Base-by-base conservation (phyloP, 2,888 invertebrate species). In the Dicranocentrus wangi region DNA sequence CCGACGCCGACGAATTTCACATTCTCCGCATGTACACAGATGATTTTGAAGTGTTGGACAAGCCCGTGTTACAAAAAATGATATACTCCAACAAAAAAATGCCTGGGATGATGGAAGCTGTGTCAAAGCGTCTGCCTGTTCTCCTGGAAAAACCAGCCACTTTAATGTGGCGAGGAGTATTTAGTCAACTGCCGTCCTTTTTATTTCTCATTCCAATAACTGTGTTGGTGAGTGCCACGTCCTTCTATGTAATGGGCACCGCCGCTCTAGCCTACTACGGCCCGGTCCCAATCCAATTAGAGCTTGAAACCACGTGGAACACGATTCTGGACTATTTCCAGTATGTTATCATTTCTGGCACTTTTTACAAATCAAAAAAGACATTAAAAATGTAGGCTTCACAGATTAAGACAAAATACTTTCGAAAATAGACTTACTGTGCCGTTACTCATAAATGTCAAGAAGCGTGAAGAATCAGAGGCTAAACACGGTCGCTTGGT, bases 11-110 rank as follows among this genome's bases (percentile, higher is more conserved):
- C 10, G 69, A 77, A 60, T 32, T 77, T 1, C 27, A 17, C 1
- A 28, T 69, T 39, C 47, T 77, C 1, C 60, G 69, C 10, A 69
- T 77, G 77, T 47, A 77, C 51, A 61, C 61, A 1, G 77, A 77
- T 32, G 77, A 77, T 0, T 77, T 77, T 61, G 77, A 77, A 60
- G 32, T 68, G 10, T 32, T 69, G 0, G 25, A 5, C 3, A 19
- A 42, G 3, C 23, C 19, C 19, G 10, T 2, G 0, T 7, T 69
- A 3, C 60, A 77, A 15, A 58, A 60, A 47, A 27, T 60, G 7
- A 15, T 77, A 8, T 60, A 69, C 17, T 21, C 43, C 28, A 61
- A 77, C 69, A 77, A 77, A 77, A 77, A 61, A 23, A 60, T 69
- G 15, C 58, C 60, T 25, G 77, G 77, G 8, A 77, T 77, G 77